These are phyloP conservation scores for Lycorma delicatula DNA, from an alignment of 1,140 invertebrate species.

Conservation along the genomic window DNA sequence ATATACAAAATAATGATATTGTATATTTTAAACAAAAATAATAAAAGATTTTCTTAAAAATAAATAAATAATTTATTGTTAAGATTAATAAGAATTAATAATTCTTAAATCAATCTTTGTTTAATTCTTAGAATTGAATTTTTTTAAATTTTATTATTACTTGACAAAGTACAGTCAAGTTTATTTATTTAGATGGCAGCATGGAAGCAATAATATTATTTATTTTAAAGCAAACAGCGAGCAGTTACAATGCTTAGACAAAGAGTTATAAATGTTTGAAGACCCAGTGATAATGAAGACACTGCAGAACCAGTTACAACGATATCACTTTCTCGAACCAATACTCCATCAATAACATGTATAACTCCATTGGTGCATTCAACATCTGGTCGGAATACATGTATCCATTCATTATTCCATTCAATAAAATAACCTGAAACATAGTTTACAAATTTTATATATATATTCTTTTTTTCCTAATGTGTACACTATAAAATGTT, in stretches of 20 bases:
- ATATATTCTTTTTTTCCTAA: not conserved
- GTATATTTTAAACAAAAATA: no score
- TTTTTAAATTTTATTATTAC: no score
- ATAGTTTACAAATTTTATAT: not conserved
- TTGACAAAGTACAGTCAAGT: no score
- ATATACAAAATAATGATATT: no score
- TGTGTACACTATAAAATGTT: not conserved
- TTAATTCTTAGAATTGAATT: no score
- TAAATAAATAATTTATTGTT: no score
- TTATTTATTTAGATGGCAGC: no score
- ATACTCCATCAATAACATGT: constrained; percentile 79
- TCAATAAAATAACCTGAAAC: constrained; percentile 64
- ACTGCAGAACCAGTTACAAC: constrained; percentile 46
- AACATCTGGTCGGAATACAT: constrained; percentile 78
- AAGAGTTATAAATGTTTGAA: not conserved
- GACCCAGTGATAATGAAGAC: not conserved
- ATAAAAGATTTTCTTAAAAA: no score
- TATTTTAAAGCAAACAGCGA: constrained; percentile 10
- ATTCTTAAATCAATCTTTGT: no score
- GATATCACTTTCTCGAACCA: constrained; percentile 76
- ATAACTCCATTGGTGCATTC: constrained; percentile 89
- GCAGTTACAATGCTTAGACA: constrained; percentile 1
- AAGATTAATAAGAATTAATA: no score
- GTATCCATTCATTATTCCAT: constrained; percentile 69
- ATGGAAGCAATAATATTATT: no score